Evolutionary conservation across 2,113 vertebrate genomes (phyloP).

Genomic region (Prolemur simus): DNA sequence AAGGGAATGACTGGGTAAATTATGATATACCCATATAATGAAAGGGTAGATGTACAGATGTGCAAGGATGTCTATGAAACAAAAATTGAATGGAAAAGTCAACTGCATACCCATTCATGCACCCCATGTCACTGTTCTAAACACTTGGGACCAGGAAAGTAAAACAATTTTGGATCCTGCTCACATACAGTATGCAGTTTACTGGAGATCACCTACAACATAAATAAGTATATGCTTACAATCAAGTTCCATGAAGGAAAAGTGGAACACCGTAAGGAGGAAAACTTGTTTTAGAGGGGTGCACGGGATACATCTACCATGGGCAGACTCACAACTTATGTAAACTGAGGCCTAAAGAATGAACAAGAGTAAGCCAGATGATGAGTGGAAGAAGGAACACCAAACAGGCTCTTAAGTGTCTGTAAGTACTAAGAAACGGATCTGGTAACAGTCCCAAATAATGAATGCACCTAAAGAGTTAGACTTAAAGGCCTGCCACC

Average conservation of each 20-base stretch:
- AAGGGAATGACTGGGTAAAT: neutral
- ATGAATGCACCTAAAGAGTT: neutral
- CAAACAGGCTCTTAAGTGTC: neutral
- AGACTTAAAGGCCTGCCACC: neutral
- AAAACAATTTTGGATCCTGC: neutral
- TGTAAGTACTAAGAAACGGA: neutral
- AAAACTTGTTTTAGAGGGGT: too few relatives aligned
- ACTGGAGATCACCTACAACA: too few relatives aligned
- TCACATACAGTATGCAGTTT: neutral
- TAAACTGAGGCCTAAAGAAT: neutral
- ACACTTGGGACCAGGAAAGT: neutral
- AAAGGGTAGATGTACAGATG: neutral
- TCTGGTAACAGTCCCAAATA: neutral
- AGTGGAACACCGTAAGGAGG: neutral
- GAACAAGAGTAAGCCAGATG: neutral
- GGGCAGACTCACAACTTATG: neutral
- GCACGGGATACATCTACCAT: neutral
- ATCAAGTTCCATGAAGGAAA: neutral
- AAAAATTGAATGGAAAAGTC: neutral
- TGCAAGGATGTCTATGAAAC: neutral
- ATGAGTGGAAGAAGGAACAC: neutral
- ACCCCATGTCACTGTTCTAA: neutral
- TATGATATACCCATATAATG: neutral
- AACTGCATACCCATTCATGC: neutral
- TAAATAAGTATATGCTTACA: neutral